phyloP scores from a whole-genome alignment of 2,888 invertebrate genomes.

The Perdita meconis region DNA sequence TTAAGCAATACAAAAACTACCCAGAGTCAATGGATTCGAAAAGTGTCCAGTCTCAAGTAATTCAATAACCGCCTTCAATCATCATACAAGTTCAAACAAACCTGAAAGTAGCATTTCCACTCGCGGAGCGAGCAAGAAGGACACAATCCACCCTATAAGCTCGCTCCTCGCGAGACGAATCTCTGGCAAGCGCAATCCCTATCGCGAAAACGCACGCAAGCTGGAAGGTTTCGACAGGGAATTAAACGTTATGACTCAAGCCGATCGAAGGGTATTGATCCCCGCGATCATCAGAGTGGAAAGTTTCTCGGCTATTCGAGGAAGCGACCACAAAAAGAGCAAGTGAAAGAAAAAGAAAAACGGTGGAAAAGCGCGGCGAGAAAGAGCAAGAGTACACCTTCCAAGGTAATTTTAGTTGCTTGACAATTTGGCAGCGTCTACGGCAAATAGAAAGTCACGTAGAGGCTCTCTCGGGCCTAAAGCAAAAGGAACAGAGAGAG shows the following conservation, averaged over 20 bases:
- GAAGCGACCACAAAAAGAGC: conserved; percentile 5
- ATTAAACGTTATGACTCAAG: conserved; percentile 4
- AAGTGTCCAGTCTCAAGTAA: too few species aligned
- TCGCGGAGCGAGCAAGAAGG: too few species aligned
- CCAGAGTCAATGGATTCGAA: too few species aligned
- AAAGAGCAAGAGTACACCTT: conserved; percentile 70
- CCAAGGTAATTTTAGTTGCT: conserved; percentile 81
- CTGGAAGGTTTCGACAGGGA: too few species aligned
- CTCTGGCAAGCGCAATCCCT: too few species aligned
- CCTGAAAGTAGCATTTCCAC: too few species aligned
- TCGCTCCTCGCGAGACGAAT: too few species aligned
- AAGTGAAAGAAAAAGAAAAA: conserved; percentile 26
- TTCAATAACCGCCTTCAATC: too few species aligned
- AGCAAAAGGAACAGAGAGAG: conserved; percentile 50
- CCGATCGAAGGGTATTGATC: conserved; percentile 3
- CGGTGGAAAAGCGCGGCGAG: conserved; percentile 36
- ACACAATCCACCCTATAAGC: too few species aligned
- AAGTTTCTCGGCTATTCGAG: conserved; percentile 39
- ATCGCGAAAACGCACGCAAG: conserved; percentile 22
- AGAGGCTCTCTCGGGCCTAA: conserved; percentile 28
- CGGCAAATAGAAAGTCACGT: conserved; percentile 79
- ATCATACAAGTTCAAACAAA: too few species aligned
- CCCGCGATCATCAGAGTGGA: neutral
- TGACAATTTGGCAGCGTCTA: conserved; percentile 83
- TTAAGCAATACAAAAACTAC: too few species aligned